phyloP scores from a whole-genome alignment of 2,797 vertebrate genomes.

The Notolepis coatsorum region DNA sequence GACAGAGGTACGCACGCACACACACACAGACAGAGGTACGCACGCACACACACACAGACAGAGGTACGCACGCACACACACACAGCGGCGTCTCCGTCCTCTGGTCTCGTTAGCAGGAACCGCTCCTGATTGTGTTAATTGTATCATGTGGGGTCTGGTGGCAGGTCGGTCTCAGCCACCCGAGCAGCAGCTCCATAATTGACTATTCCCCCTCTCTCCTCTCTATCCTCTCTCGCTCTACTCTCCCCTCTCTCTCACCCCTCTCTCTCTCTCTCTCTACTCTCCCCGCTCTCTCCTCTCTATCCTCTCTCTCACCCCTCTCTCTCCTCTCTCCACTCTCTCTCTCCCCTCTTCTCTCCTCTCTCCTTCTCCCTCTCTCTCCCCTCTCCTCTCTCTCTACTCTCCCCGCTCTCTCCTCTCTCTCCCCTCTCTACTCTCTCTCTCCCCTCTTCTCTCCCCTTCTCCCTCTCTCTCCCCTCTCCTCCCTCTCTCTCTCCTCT shows the following conservation, averaged over 20 bases:
- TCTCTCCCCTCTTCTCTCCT: neutral
- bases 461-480: slow-evolving; percentile 9
- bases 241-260: slow-evolving; percentile 27
- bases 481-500: slow-evolving; percentile 9
- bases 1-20: slow-evolving; percentile 38
- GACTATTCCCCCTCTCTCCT: neutral
- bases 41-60: slow-evolving; percentile 32
- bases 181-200: slow-evolving; percentile 1
- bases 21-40: too few species aligned
- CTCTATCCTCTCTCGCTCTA: neutral
- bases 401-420: slow-evolving; percentile 23
- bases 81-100: neutral
- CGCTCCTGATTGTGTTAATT: too few species aligned
- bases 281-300: neutral
- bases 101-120: neutral
- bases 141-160: neutral
- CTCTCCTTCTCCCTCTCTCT: slow-evolving; percentile 25
- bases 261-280: slow-evolving; percentile 29
- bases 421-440: slow-evolving; percentile 1
- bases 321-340: slow-evolving; percentile 26
- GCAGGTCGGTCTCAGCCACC: slow-evolving; percentile 1
- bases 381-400: neutral
- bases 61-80: too few species aligned
- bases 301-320: neutral
- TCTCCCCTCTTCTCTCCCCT: neutral